Conservation (phyloP, 2,888 invertebrate species). For the Sarcophaga caerulescens region DNA sequence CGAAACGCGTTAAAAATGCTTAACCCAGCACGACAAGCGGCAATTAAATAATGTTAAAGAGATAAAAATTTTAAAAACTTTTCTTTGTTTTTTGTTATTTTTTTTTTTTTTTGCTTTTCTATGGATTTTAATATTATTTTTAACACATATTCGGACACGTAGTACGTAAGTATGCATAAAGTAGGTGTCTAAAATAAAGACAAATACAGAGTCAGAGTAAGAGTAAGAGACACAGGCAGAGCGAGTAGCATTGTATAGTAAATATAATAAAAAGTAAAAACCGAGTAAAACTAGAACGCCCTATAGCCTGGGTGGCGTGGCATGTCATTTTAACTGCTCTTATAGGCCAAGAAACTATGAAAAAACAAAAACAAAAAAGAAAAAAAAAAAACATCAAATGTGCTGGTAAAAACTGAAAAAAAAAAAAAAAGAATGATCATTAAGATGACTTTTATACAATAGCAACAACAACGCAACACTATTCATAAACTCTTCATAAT, state of each 20-base stretch:
- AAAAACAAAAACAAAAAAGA: too few species aligned
- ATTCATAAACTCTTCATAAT: not conserved
- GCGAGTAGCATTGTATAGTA: not conserved
- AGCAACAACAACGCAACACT: not conserved
- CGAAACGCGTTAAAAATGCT: slow-evolving; percentile 69
- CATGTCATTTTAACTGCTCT: slow-evolving; percentile 69
- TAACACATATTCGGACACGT: slow-evolving; percentile 27
- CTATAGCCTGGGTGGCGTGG: slow-evolving; percentile 70
- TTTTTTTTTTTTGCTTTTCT: not conserved
- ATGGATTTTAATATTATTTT: not conserved
- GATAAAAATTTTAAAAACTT: slow-evolving; percentile 39
- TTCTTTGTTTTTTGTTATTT: not conserved
- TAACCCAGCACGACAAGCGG: slow-evolving; percentile 70
- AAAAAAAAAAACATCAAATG: slow-evolving; percentile 43
- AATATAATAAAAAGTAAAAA: slow-evolving; percentile 30
- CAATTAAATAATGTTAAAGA: slow-evolving; percentile 71
- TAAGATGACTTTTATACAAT: not conserved
- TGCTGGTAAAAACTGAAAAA: slow-evolving; percentile 45
- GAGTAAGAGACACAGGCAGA: not conserved
- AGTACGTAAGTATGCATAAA: not conserved
- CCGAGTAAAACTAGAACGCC: slow-evolving; percentile 53
- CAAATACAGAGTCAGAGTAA: not conserved
- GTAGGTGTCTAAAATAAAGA: not conserved
- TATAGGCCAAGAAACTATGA: slow-evolving; percentile 34
- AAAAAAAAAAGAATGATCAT: slow-evolving; percentile 7